Evolutionary conservation across 2,888 invertebrate species (phyloP), one percentile per base, ranked within the genome.

Genomic region (Eutolmus rufibarbis): DNA sequence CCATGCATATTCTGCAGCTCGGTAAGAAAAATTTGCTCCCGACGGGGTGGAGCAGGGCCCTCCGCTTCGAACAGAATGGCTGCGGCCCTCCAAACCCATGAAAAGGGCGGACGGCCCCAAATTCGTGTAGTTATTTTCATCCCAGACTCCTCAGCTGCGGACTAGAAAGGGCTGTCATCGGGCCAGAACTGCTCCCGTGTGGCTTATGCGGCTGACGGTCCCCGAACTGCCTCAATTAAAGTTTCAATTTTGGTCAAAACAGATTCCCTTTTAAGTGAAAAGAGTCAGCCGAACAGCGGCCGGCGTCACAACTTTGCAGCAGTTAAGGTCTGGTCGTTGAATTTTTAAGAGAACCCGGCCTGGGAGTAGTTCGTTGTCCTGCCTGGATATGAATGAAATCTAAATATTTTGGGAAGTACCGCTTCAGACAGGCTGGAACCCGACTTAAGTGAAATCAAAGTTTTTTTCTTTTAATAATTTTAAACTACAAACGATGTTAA

Each of bases 171-270:
- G 28, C 66, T 37, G 76, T 78, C 23, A 78, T 37, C 66, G 66
- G 66, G 3, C 23, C 66, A 78, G 78, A 14, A 78, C 40, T 9
- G 19, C 40, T 43, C 78, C 43, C 43, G 23, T 37, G 78, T 78
- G 78, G 78, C 43, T 78, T 66, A 66, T 66, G 66, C 43, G 78
- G 43, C 78, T 78, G 23, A 19, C 40, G 78, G 43, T 16, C 23
- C 14, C 23, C 34, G 78, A 78, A 78, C 40, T 43, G 43, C 43
- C 19, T 78, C 43, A 78, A 78, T 78, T 78, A 78, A 78, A 78
- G 78, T 78, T 78, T 78, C 78, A 78, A 40, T 78, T 78, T 78
- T 76, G 34, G 37, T 37, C 37, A 76, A 76, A 76, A 34, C 34
- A 76, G 37, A 76, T 76, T 37, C 37, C 16, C 76, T 76, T 76